Conservation (phyloP, 2,888 invertebrate species). For the Corythucha ciliata region DNA sequence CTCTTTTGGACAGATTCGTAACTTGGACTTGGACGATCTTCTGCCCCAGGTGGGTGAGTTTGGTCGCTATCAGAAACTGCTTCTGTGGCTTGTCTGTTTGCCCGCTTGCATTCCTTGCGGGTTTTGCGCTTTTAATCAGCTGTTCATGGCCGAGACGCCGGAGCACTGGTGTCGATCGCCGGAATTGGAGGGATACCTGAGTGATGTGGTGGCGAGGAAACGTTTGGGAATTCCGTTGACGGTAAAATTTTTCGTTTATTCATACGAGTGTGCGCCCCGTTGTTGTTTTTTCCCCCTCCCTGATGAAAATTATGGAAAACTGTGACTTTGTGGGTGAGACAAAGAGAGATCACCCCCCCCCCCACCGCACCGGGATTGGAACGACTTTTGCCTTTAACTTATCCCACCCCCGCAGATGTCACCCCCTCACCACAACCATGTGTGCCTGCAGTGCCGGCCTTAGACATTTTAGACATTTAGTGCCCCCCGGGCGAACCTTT, state of each 20-base stretch:
- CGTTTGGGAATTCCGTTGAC: constrained; percentile 53
- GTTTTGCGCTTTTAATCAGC: constrained; percentile 85
- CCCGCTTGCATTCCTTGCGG: constrained; percentile 85
- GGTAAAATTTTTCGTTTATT: constrained; percentile 10
- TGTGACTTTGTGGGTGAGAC: no score
- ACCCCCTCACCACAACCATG: no score
- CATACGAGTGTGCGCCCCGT: no score
- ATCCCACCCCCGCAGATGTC: no score
- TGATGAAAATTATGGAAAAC: constrained; percentile 14
- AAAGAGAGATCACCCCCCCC: no score
- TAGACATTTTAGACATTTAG: no score
- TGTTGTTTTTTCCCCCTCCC: constrained; percentile 1
- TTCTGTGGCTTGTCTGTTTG: constrained; percentile 76
- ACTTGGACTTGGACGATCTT: constrained; percentile 74
- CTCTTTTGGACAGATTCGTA: constrained; percentile 47
- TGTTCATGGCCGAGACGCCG: constrained; percentile 83
- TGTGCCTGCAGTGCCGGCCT: no score
- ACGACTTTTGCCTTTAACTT: no score
- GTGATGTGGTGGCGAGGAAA: constrained; percentile 47
- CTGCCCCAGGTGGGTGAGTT: constrained; percentile 80
- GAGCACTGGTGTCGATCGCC: constrained; percentile 72
- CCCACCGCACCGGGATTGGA: no score
- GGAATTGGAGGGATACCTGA: constrained; percentile 49
- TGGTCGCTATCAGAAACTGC: constrained; percentile 75
- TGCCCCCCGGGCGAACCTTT: no score